These are phyloP conservation scores for Thermophis baileyi DNA, from an alignment of 2,113 vertebrate species.

Conservation along the genomic window DNA sequence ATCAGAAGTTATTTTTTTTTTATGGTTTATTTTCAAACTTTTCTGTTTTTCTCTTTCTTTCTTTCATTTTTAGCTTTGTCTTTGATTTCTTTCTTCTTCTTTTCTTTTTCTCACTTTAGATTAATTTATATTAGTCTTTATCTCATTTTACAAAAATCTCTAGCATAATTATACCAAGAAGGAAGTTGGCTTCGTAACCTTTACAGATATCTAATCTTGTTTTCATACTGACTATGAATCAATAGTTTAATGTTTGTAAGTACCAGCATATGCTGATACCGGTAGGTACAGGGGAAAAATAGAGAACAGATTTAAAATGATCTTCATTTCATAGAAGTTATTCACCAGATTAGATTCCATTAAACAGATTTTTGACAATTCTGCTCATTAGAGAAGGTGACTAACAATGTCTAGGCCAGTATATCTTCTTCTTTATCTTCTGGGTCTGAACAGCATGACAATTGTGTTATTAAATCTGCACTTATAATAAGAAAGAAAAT, in stretches of 20 bases:
- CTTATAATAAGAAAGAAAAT: background rate
- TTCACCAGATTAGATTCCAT: background rate
- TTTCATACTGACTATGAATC: background rate
- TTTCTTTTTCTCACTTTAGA: background rate
- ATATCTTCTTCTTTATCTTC: background rate
- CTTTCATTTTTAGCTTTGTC: background rate
- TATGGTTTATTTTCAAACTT: background rate
- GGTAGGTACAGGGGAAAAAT: background rate
- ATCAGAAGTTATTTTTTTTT: background rate
- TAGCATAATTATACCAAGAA: background rate
- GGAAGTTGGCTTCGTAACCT: background rate
- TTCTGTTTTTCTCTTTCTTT: background rate
- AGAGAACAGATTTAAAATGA: background rate
- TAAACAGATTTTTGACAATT: background rate
- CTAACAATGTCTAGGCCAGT: background rate
- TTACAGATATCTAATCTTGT: background rate
- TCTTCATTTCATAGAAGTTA: background rate
- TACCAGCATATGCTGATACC: background rate
- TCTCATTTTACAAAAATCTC: background rate
- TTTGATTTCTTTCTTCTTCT: background rate
- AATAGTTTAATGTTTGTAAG: background rate
- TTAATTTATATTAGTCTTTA: background rate
- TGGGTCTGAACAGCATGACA: background rate
- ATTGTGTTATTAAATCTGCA: background rate
- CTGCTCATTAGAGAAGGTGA: background rate